These are phyloP conservation scores for Microctenopoma steveboyesi DNA, from an alignment of 2,797 vertebrate species.

Conservation along the genomic window DNA sequence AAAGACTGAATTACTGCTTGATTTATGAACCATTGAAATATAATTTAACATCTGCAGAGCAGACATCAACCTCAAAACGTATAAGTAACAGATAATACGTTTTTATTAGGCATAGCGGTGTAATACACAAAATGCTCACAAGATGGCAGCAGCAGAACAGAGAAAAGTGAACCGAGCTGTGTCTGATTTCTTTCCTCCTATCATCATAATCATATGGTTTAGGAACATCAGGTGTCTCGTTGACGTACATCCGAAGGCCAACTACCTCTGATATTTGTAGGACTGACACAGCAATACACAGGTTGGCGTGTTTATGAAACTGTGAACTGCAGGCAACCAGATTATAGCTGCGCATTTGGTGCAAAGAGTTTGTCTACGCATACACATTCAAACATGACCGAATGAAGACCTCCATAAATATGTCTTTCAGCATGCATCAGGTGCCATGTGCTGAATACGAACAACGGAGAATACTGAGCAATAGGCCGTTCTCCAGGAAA, in stretches of 20 bases:
- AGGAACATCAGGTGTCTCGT: neutral
- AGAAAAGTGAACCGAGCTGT: neutral
- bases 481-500: too few relatives aligned
- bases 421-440: neutral
- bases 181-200: neutral
- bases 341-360: neutral
- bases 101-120: neutral
- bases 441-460: neutral
- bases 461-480: neutral
- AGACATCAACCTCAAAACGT: too few relatives aligned
- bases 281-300: neutral
- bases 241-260: neutral
- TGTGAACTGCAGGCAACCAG: neutral
- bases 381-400: neutral
- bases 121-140: slow-evolving; percentile 46
- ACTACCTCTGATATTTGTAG: neutral
- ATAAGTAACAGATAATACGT: slow-evolving; percentile 26
- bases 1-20: too few relatives aligned
- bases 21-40: too few relatives aligned
- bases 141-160: slow-evolving; percentile 63
- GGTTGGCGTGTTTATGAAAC: neutral
- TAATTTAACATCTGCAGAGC: too few relatives aligned
- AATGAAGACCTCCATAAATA: neutral
- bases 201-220: neutral
- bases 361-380: neutral